Base-by-base conservation (phyloP, 2,797 vertebrate genomes). In the Mormyrus proboscirostris region DNA sequence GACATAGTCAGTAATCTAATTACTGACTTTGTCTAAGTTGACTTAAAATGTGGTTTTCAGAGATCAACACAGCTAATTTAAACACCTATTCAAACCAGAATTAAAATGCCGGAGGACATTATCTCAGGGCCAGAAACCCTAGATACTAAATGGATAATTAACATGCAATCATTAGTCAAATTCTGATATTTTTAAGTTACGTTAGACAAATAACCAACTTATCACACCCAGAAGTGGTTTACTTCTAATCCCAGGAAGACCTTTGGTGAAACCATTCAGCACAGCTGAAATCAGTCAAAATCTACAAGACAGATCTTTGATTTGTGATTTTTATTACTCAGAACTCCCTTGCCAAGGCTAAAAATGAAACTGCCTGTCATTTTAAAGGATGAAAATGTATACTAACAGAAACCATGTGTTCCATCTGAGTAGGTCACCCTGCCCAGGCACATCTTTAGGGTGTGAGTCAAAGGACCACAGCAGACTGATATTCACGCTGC, bases 361-460 rank as follows among this genome's bases (percentile, higher is more conserved):
- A 85, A 25, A 85, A 51, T 85, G 12, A 85, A 85, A 85, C 83
- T 22, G 79, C 47, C 44, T 83, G 79, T 50, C 49, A 25, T 85
- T 84, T 22, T 25, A 25, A 85, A 85, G 83, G 22, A 85, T 85
- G 44, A 10, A 25, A 85, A 85, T 50, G 44, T 50, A 85, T 85
- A 25, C 10, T 29, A 25, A 51, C 22, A 85, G 41, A 85, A 85
- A 51, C 49, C 49, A 85, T 16, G 12, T 22, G 8, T 1, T 1
- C 69, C 33, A 10, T n/a, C 7, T 22, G n/a, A 44, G n/a, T 49
- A 85, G 44, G 49, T 29, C 0, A 47, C 19, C 33, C 29, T 6
- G 16, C 7, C 53, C 19, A 59, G 16, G 51, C 50, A 38, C 19
- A 14, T 38, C 14, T 41, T 57, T 33, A 57, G 49, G 84, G 86